These are phyloP conservation scores for Carettochelys insculpta DNA, from an alignment of 2,113 vertebrate genomes.

Conservation along the genomic window DNA sequence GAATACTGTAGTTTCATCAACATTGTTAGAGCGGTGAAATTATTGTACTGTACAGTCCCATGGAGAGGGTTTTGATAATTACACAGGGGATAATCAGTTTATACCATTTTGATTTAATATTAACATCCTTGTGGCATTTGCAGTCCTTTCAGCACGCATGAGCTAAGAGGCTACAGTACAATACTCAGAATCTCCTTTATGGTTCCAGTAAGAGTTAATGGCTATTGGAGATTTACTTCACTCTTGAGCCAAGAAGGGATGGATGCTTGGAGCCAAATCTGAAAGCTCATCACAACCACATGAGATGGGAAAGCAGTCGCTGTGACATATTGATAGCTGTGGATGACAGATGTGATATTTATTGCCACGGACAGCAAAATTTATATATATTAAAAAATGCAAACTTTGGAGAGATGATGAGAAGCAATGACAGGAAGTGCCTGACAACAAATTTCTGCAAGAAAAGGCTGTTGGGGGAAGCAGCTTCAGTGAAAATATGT, in stretches of 20 bases:
- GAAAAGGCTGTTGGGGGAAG: slow-evolving; percentile 37
- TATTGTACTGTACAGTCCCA: background rate
- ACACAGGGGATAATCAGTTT: slow-evolving; percentile 12
- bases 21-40: background rate
- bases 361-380: slow-evolving; percentile 70
- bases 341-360: slow-evolving; percentile 71
- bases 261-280: slow-evolving; percentile 71
- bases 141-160: slow-evolving; percentile 2
- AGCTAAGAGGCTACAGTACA: slow-evolving; percentile 11
- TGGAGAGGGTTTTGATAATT: background rate
- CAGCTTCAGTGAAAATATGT: slow-evolving; percentile 33
- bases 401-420: slow-evolving; percentile 57
- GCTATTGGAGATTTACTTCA: slow-evolving; percentile 55
- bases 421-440: slow-evolving; percentile 59
- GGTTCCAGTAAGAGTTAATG: slow-evolving; percentile 65
- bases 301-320: slow-evolving; percentile 62
- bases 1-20: background rate
- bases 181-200: slow-evolving; percentile 21
- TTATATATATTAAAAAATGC: slow-evolving; percentile 61
- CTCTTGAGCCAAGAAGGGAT: slow-evolving; percentile 60
- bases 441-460: slow-evolving; percentile 55
- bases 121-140: background rate
- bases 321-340: slow-evolving; percentile 59
- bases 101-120: background rate
- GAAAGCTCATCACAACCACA: slow-evolving; percentile 58